Evolutionary conservation across 2,113 vertebrate genomes (phyloP).

Genomic region (Bothrops jararaca): DNA sequence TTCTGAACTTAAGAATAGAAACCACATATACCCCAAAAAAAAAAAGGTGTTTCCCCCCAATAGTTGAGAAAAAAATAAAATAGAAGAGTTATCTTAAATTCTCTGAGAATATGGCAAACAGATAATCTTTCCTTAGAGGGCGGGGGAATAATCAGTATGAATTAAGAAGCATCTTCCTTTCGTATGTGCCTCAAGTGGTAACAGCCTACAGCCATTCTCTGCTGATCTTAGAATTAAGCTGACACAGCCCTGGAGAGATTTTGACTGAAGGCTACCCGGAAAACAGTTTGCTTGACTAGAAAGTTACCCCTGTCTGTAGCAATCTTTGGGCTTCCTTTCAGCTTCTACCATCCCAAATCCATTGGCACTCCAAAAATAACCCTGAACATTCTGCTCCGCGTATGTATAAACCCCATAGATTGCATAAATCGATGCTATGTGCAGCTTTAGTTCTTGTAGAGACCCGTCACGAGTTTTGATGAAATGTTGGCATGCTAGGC

Average conservation of each 20-base stretch:
- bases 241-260: neutral
- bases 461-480: neutral
- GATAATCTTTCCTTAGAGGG: neutral
- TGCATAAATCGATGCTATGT: neutral
- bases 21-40: neutral
- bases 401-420: neutral
- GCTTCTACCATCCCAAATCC: neutral
- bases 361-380: neutral
- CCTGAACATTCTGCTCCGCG: neutral
- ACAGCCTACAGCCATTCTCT: neutral
- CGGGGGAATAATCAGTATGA: neutral
- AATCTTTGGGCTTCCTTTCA: neutral
- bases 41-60: neutral
- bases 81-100: neutral
- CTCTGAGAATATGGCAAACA: neutral
- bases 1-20: neutral
- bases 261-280: neutral
- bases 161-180: neutral
- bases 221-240: neutral
- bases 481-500: neutral
- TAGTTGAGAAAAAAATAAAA: neutral
- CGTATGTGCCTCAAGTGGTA: neutral
- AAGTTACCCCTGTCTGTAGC: neutral
- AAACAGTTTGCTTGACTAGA: neutral
- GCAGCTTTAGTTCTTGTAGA: neutral